These are phyloP conservation scores for Microcebus jonahi DNA, from an alignment of 2,113 vertebrate species.

Conservation along the genomic window DNA sequence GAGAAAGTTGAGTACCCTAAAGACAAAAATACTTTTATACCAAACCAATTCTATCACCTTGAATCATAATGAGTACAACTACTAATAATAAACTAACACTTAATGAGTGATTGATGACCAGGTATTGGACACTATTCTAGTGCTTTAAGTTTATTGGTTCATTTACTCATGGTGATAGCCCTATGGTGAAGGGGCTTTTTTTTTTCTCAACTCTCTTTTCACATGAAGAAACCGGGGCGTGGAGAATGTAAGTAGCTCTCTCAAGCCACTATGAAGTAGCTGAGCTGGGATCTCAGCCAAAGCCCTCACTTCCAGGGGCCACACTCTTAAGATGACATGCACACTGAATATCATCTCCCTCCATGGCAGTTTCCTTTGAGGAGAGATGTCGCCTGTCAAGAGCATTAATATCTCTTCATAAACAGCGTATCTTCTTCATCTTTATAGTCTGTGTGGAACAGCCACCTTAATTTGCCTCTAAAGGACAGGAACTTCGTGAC, in stretches of 20 bases:
- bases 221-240: background rate
- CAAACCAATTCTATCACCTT: background rate
- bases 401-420: background rate
- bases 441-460: background rate
- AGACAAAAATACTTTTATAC: background rate
- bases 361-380: background rate
- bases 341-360: background rate
- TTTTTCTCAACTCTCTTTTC: background rate
- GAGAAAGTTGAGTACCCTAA: background rate
- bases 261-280: background rate
- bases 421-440: background rate
- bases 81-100: background rate
- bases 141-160: background rate
- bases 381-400: background rate
- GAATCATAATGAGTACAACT: background rate
- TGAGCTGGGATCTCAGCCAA: background rate
- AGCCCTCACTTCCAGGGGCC: background rate
- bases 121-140: background rate
- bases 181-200: background rate
- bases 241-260: background rate
- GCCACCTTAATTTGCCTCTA: background rate
- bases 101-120: background rate
- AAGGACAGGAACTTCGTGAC: background rate
- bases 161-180: background rate
- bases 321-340: background rate